phyloP scores from a whole-genome alignment of 2,888 invertebrate genomes.

The Oxystoma pomonae region DNA sequence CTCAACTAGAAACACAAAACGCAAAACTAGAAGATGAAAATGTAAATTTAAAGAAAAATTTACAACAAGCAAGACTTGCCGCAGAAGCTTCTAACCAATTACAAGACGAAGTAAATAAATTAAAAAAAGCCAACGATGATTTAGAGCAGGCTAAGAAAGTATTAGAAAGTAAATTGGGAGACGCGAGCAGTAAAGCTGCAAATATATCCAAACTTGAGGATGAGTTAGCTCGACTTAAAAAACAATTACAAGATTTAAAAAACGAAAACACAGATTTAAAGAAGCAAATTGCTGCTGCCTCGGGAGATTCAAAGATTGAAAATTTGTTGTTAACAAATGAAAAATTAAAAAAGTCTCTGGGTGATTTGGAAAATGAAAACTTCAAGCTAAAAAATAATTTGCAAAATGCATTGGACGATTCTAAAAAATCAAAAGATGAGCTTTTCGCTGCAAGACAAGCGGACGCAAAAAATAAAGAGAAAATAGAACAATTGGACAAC shows the following conservation, averaged over 20 bases:
- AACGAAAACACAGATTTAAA: slow-evolving; percentile 20
- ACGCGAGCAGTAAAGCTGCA: slow-evolving; percentile 10
- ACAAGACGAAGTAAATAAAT: slow-evolving; percentile 26
- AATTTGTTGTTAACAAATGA: slow-evolving; percentile 21
- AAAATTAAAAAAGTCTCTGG: slow-evolving; percentile 20
- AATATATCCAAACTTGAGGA: slow-evolving; percentile 17
- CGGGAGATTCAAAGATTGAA: slow-evolving; percentile 7
- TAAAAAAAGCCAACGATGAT: slow-evolving; percentile 24
- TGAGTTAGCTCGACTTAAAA: slow-evolving; percentile 22
- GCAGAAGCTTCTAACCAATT: slow-evolving; percentile 15
- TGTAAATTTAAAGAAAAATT: slow-evolving; percentile 24
- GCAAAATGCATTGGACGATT: slow-evolving; percentile 19
- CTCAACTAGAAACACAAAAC: slow-evolving; percentile 20
- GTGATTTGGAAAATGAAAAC: slow-evolving; percentile 25
- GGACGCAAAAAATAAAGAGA: slow-evolving; percentile 16
- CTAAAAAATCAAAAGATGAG: slow-evolving; percentile 15
- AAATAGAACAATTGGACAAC: slow-evolving; percentile 21
- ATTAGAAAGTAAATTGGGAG: slow-evolving; percentile 18
- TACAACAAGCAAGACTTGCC: slow-evolving; percentile 20
- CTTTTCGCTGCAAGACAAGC: slow-evolving; percentile 11
- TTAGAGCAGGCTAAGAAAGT: slow-evolving; percentile 21
- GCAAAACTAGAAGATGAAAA: slow-evolving; percentile 26
- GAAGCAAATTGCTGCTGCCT: slow-evolving; percentile 14
- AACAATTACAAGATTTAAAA: slow-evolving; percentile 22
- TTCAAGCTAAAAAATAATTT: slow-evolving; percentile 24